Conservation (phyloP, 2,888 invertebrate species). For the Spisula solida region DNA sequence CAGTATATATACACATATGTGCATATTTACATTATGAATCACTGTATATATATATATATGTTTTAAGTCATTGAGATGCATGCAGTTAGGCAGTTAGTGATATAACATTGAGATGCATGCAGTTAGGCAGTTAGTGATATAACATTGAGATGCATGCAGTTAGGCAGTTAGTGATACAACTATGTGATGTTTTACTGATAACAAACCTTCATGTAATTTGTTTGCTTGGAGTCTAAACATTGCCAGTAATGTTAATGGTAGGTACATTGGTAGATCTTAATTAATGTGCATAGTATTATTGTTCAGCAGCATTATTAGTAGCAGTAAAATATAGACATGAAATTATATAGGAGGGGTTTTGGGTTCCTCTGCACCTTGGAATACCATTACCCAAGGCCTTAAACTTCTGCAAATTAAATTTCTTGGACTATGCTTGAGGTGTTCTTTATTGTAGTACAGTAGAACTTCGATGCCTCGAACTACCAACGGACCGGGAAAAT, state of each 20-base stretch:
- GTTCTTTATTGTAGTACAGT: no score
- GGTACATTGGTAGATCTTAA: neutral
- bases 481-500: no score
- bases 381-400: no score
- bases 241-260: conserved; percentile 5
- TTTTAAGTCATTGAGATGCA: conserved; percentile 8
- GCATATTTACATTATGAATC: conserved; percentile 17
- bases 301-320: no score
- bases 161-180: neutral
- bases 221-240: neutral
- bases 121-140: neutral
- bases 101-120: neutral
- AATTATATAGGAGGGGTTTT: no score
- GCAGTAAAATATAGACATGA: no score
- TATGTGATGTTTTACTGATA: neutral
- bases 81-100: conserved; percentile 3
- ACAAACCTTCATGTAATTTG: neutral
- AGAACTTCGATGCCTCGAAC: no score
- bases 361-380: no score
- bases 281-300: no score
- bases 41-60: neutral
- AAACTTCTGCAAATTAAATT: no score
- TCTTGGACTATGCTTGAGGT: no score
- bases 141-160: neutral
- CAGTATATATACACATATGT: conserved; percentile 1